Conservation (phyloP, 2,113 vertebrate species). For the Hiodon alosoides region DNA sequence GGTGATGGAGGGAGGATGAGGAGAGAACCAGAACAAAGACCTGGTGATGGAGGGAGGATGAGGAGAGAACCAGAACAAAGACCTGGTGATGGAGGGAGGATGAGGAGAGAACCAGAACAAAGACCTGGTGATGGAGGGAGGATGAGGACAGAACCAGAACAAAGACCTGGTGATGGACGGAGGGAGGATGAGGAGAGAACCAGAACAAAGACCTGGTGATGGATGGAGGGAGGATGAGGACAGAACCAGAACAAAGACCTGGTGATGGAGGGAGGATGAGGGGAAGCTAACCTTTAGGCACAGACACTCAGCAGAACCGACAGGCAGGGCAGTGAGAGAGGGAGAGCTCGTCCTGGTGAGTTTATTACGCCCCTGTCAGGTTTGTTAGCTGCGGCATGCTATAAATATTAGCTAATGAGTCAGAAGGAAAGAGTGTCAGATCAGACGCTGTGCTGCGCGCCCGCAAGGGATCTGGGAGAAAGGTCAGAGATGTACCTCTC, state of each 20-base stretch:
- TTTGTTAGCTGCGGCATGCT: slow-evolving; percentile 29
- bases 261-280: background rate
- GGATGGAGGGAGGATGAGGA: slow-evolving; percentile 1
- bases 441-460: accelerated
- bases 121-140: background rate
- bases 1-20: background rate
- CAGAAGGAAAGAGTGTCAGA: slow-evolving; percentile 15
- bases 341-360: slow-evolving; percentile 17
- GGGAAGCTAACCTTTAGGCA: slow-evolving; percentile 31
- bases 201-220: background rate
- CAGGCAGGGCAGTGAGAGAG: background rate
- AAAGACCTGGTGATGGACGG: background rate
- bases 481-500: slow-evolving; percentile 28
- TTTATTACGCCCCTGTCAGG: slow-evolving; percentile 40
- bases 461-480: background rate
- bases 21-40: background rate
- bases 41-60: background rate
- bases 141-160: background rate
- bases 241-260: background rate
- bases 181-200: background rate
- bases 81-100: background rate
- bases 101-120: background rate
- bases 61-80: background rate
- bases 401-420: slow-evolving; percentile 44
- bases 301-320: slow-evolving; percentile 18